Percentiles rank a stretch among this genome's conserved stretches.
Evolutionary conservation across 2,113 vertebrate genomes (phyloP).

Genomic region (Larimichthys crocea): DNA sequence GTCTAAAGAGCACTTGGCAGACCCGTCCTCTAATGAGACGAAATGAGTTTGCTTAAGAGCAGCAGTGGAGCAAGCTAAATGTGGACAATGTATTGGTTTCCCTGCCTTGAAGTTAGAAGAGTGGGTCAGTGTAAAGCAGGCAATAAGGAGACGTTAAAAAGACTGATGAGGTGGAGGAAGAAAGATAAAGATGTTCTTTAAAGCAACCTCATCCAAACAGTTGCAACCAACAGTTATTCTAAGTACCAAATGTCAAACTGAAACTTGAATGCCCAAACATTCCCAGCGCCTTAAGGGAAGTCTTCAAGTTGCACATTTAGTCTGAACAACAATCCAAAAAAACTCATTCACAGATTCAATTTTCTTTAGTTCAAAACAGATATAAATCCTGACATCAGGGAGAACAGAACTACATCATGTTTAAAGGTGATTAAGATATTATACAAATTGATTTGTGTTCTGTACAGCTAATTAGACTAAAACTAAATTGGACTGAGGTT

Average conservation of each 20-base stretch:
- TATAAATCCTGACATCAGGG: not conserved
- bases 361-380: too few species aligned
- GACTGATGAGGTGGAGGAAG: slow-evolving; percentile 15
- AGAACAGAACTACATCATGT: not conserved
- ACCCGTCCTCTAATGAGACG: slow-evolving; percentile 50
- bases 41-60: slow-evolving; percentile 70
- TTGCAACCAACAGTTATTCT: not conserved
- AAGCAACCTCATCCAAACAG: not conserved
- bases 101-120: slow-evolving; percentile 6
- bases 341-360: not conserved
- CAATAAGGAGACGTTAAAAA: not conserved
- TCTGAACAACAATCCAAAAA: not conserved
- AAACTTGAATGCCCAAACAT: not conserved
- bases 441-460: not conserved
- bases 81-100: slow-evolving; percentile 37
- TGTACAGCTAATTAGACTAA: not conserved
- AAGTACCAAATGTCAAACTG: not conserved
- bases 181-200: not conserved
- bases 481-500: not conserved
- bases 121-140: not conserved
- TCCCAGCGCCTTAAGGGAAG: not conserved
- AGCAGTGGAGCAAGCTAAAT: slow-evolving; percentile 43
- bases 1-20: slow-evolving; percentile 37
- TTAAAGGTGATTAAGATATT: not conserved
- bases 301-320: not conserved